Percentiles rank a stretch among this genome's conserved stretches.
Conservation (phyloP, 2,797 vertebrate genomes). For the Rhinella marina region DNA sequence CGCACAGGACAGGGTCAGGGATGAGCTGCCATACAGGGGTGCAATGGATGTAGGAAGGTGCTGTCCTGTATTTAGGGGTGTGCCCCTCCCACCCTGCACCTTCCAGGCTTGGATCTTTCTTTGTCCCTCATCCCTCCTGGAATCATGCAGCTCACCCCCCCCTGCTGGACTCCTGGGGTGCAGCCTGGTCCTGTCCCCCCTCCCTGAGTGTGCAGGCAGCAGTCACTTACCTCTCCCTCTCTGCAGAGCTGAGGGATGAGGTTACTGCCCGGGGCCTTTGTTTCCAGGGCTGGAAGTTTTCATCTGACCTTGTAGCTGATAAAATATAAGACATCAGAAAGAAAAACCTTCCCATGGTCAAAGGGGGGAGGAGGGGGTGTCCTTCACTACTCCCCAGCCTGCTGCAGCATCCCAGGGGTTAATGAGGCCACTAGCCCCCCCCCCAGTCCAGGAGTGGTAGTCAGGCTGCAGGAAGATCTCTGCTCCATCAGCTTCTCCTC, state of each 20-base stretch:
- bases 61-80: neutral
- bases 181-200: neutral
- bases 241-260: conserved; percentile 41
- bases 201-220: neutral
- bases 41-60: neutral
- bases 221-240: conserved; percentile 2
- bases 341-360: conserved; percentile 12
- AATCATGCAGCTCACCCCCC: neutral
- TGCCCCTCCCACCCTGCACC: neutral
- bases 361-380: neutral
- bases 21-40: neutral
- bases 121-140: neutral
- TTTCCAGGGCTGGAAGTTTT: conserved; percentile 48
- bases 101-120: neutral
- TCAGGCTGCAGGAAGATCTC: neutral
- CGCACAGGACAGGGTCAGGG: neutral
- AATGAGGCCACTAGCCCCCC: neutral
- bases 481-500: conserved; percentile 20
- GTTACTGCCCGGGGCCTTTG: conserved; percentile 3
- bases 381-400: neutral
- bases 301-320: conserved; percentile 45
- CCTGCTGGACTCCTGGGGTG: neutral
- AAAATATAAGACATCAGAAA: conserved; percentile 21
- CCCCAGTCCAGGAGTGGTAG: neutral
- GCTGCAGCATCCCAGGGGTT: conserved; percentile 26